These are phyloP conservation scores for Dromococcyx pavoninus DNA, from an alignment of 2,797 vertebrate genomes.

Conservation along the genomic window DNA sequence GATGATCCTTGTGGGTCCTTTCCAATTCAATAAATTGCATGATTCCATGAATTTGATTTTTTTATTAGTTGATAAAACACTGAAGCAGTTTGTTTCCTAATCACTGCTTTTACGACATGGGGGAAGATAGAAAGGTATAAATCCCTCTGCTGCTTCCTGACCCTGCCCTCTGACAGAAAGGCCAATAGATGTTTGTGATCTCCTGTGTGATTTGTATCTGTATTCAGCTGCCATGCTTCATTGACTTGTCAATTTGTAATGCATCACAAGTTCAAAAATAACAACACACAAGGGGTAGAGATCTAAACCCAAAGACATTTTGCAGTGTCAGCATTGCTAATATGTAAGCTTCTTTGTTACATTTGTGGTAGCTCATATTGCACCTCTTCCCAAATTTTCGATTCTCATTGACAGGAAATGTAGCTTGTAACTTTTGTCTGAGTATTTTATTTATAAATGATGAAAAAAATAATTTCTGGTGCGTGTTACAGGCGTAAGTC, in stretches of 20 bases:
- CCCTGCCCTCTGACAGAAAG: neutral
- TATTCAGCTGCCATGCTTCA: neutral
- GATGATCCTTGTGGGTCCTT: too few relatives aligned
- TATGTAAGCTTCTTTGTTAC: neutral
- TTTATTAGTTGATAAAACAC: neutral
- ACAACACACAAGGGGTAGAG: neutral
- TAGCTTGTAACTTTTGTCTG: neutral
- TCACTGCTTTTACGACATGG: neutral
- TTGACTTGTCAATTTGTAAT: neutral
- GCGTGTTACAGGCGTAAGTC: neutral
- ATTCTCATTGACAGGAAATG: neutral
- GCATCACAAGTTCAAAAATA: neutral
- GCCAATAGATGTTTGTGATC: neutral
- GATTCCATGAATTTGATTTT: neutral
- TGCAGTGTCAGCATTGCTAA: constrained; percentile 4
- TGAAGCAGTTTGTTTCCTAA: neutral
- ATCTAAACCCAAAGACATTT: neutral
- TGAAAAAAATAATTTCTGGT: neutral
- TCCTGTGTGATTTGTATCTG: neutral
- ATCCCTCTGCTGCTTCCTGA: neutral
- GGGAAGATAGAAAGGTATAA: neutral
- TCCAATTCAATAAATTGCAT: too few relatives aligned
- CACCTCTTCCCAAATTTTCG: neutral
- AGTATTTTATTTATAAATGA: neutral
- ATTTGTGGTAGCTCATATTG: neutral